Evolutionary conservation across 2,113 vertebrate species (phyloP).

Genomic region (Jaculus jaculus): DNA sequence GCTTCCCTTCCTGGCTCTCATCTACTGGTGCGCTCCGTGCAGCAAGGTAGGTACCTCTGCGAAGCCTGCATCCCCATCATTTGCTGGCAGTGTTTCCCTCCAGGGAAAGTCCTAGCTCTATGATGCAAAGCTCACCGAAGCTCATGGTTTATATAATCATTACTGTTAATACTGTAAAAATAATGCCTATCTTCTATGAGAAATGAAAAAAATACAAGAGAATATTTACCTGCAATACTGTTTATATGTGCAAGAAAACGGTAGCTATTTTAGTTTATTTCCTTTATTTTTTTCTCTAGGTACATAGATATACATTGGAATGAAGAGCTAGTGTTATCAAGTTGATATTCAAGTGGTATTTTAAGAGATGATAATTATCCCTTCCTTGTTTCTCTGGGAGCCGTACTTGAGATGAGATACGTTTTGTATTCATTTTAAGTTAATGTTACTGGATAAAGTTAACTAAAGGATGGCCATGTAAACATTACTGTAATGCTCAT

Average conservation of each 20-base stretch:
- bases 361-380: neutral
- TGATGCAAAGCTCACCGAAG: neutral
- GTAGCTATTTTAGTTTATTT: neutral
- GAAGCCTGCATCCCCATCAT: neutral
- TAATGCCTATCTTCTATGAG: neutral
- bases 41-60: constrained; percentile 93
- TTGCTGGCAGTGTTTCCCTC: neutral
- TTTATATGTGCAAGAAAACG: neutral
- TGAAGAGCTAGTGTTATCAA: neutral
- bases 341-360: neutral
- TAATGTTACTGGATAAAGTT: neutral
- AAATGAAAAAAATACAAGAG: neutral
- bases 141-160: neutral
- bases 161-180: neutral
- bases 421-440: constrained; percentile 4
- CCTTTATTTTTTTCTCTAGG: neutral
- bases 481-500: neutral
- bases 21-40: constrained; percentile 95
- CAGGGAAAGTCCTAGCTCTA: neutral
- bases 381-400: neutral
- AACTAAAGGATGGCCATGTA: neutral
- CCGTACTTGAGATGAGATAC: neutral
- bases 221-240: neutral
- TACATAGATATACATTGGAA: neutral
- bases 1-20: constrained; percentile 91